Conservation (phyloP, 1,140 invertebrate species). For the Atta cephalotes region DNA sequence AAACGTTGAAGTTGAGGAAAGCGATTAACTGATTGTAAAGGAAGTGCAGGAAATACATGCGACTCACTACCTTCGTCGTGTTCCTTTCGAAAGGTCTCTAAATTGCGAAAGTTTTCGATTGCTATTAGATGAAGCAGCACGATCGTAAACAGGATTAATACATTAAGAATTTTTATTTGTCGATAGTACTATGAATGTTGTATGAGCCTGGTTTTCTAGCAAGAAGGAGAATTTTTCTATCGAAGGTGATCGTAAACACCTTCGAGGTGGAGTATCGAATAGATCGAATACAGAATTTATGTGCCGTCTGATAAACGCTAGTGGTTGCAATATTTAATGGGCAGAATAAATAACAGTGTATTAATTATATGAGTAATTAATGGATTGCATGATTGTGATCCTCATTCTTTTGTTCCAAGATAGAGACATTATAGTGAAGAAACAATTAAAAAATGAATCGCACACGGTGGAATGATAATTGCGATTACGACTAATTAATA, state of each 20-base stretch:
- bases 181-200: slow-evolving; percentile 38
- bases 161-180: slow-evolving; percentile 49
- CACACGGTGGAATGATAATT: slow-evolving; percentile 27
- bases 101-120: slow-evolving; percentile 24
- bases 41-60: slow-evolving; percentile 4
- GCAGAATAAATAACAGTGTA: slow-evolving; percentile 3
- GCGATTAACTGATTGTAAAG: slow-evolving; percentile 15
- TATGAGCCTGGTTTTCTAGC: slow-evolving; percentile 12
- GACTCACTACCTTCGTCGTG: not conserved
- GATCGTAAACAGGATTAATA: slow-evolving; percentile 44
- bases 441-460: slow-evolving; percentile 14
- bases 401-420: not conserved
- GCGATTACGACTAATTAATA: slow-evolving; percentile 47
- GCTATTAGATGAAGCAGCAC: not conserved
- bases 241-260: slow-evolving; percentile 26
- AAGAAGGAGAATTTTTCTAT: slow-evolving; percentile 23
- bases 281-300: not conserved
- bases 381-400: slow-evolving; percentile 13
- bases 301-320: not conserved
- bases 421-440: slow-evolving; percentile 1
- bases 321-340: slow-evolving; percentile 16
- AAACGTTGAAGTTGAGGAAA: not conserved
- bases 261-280: slow-evolving; percentile 6
- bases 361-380: slow-evolving; percentile 25
- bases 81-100: not conserved